Conservation (phyloP, 2,113 vertebrate genomes). For the Hemichromis elongatus region DNA sequence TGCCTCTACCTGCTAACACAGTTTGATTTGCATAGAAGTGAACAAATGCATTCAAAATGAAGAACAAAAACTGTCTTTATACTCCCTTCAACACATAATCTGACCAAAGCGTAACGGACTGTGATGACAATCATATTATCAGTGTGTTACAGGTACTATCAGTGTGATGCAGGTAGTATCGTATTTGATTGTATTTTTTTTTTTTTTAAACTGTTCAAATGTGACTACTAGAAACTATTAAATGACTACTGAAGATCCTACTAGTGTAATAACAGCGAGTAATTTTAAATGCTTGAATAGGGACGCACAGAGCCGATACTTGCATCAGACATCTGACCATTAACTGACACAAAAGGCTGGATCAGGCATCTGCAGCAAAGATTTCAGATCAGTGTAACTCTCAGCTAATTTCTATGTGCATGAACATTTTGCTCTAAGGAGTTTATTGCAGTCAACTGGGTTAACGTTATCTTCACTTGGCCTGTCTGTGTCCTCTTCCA, state of each 20-base stretch:
- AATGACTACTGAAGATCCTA: conserved; percentile 52
- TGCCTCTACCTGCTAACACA: conserved; percentile 18
- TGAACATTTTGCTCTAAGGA: not conserved
- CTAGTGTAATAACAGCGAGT: conserved; percentile 35
- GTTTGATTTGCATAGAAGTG: conserved; percentile 3
- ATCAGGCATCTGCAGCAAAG: not conserved
- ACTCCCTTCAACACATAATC: not conserved
- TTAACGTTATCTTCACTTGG: not conserved
- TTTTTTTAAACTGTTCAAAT: not conserved
- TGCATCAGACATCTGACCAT: not conserved
- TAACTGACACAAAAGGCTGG: not conserved
- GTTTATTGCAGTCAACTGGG: not conserved
- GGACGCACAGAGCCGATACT: not conserved
- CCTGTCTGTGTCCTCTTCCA: not conserved
- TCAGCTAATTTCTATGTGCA: not conserved
- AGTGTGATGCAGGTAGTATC: conserved; percentile 1
- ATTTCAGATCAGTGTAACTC: not conserved
- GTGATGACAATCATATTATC: conserved; percentile 2
- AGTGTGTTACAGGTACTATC: not conserved
- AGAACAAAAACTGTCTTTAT: not conserved
- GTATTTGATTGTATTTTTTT: conserved; percentile 1
- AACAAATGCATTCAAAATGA: not conserved
- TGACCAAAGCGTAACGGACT: not conserved
- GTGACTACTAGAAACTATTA: conserved; percentile 23
- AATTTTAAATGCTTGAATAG: conserved; percentile 2